These are phyloP conservation scores for Ryuthela nishihirai DNA, from an alignment of 2,888 invertebrate species.

Conservation along the genomic window DNA sequence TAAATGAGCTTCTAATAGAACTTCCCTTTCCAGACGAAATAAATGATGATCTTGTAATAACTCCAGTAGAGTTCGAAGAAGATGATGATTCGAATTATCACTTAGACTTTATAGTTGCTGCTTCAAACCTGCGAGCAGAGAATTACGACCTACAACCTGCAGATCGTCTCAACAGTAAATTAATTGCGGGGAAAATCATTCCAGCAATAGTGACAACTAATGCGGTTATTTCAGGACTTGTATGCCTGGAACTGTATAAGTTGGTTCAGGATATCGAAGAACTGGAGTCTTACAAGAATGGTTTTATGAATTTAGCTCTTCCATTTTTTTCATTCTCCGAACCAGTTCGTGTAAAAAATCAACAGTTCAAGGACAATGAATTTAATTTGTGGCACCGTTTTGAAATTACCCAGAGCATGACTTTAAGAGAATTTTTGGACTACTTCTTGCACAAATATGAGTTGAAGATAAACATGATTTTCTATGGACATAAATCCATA, in stretches of 20 bases:
- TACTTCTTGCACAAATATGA: no score
- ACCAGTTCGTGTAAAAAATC: slow-evolving; percentile 77
- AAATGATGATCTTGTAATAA: slow-evolving; percentile 59
- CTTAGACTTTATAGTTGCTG: no score
- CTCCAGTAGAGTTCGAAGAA: slow-evolving; percentile 94
- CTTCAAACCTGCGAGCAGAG: slow-evolving; percentile 93
- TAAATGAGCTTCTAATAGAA: no score
- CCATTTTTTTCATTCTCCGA: slow-evolving; percentile 97
- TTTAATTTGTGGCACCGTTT: slow-evolving; percentile 99
- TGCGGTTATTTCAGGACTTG: slow-evolving; percentile 90
- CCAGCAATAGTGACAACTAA: slow-evolving; percentile 99
- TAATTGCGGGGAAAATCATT: slow-evolving; percentile 97
- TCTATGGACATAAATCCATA: no score
- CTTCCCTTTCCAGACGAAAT: no score
- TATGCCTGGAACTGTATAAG: slow-evolving; percentile 67
- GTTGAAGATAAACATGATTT: no score
- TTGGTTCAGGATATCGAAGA: slow-evolving; percentile 62
- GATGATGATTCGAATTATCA: slow-evolving; percentile 97
- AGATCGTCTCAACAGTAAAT: slow-evolving; percentile 81
- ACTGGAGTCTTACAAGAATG: slow-evolving; percentile 81
- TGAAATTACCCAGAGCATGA: slow-evolving; percentile 64
- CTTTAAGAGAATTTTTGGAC: slow-evolving; percentile 74
- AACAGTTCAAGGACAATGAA: slow-evolving; percentile 78
- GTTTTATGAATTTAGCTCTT: slow-evolving; percentile 90
- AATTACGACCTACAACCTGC: slow-evolving; percentile 95